Evolutionary conservation across 2,888 invertebrate species (phyloP), one percentile per base, ranked within the genome.

Genomic region (Campoplex nolae): DNA sequence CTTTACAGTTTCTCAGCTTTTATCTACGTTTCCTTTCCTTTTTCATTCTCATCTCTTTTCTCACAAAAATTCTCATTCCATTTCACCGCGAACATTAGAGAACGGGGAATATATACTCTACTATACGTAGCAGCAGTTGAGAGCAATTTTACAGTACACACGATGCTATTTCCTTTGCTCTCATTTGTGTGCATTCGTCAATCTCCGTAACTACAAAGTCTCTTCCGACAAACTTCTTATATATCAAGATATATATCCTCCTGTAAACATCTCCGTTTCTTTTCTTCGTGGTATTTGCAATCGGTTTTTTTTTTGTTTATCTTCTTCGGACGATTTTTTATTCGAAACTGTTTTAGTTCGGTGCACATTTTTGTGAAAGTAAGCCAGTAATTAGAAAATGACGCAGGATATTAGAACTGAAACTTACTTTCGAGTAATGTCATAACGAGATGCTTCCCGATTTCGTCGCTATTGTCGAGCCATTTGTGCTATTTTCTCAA

Each of bases 101-200:
- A 42, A 67, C 28, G 28, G 35, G 58, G 45, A 38, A 6, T 4
- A 65, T 51, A 65, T 51, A 51, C 51, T 56, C n/a, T 42, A n/a
- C 74, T 75, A 75, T 56, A 83, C 62, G 65, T 78, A n/a, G 71
- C 75, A 48, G 79, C 68, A 83, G 48, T 58, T 70, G 51, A 54
- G 32, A 75, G 68, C 48, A 48, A 74, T 77, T 81, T 70, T 51
- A 58, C 28, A 51, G 32, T 70, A 18, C 73, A 45, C n/a, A 35
- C 13, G 3, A 18, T 38, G 54, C 75, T 79, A 74, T 42, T 23
- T 71, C 79, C 71, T 86, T 56, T 54, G 32, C 51, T 38, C 38
- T 38, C 70, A n/a, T 18, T 45, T 42, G 70, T 54, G 32, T 32
- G 11, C 28, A 45, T 3, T 78, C 56, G 70, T 56, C 73, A 32